A percentile compares a stretch with the other conserved stretches of the same genome.
These are phyloP conservation scores for Clavelina lepadiformis DNA, from an alignment of 23 tunicate genomes.

Conservation along the genomic window DNA sequence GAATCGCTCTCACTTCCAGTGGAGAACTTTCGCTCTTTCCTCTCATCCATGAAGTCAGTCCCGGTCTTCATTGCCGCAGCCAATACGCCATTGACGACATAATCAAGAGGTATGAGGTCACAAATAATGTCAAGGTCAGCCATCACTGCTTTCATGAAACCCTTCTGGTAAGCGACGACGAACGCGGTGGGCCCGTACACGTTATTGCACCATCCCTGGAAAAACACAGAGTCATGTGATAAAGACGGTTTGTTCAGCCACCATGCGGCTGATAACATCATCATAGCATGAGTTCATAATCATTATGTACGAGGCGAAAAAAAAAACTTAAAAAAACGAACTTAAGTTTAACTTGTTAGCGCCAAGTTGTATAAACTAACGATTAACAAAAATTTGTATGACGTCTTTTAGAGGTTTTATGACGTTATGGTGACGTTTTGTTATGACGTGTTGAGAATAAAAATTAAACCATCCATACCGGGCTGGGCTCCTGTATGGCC, in stretches of 20 bases:
- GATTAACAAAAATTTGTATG: too few relatives aligned
- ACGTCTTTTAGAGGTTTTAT: too few relatives aligned
- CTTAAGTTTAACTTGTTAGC: too few relatives aligned
- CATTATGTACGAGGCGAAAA: neutral
- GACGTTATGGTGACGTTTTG: too few relatives aligned
- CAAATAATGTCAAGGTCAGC: constrained; percentile 36
- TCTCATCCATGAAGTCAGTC: constrained; percentile 16
- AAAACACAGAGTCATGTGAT: neutral
- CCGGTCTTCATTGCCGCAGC: constrained; percentile 67
- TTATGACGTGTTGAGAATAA: too few relatives aligned
- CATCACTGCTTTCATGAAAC: constrained; percentile 29
- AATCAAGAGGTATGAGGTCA: constrained; percentile 69
- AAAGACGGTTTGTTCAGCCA: too few relatives aligned
- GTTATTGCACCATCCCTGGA: constrained; percentile 69
- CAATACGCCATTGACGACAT: constrained; percentile 57
- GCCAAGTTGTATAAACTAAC: too few relatives aligned
- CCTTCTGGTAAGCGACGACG: constrained; percentile 55
- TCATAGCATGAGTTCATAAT: neutral
- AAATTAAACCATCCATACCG: too few relatives aligned
- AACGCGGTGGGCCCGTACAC: constrained; percentile 77
- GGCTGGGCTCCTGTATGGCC: constrained; percentile 42
- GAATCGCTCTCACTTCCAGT: too few relatives aligned
- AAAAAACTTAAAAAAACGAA: too few relatives aligned
- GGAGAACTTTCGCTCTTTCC: neutral
- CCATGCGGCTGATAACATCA: too few relatives aligned